Base-by-base conservation (phyloP, 2,113 vertebrate genomes). In the Connochaetes taurinus region DNA sequence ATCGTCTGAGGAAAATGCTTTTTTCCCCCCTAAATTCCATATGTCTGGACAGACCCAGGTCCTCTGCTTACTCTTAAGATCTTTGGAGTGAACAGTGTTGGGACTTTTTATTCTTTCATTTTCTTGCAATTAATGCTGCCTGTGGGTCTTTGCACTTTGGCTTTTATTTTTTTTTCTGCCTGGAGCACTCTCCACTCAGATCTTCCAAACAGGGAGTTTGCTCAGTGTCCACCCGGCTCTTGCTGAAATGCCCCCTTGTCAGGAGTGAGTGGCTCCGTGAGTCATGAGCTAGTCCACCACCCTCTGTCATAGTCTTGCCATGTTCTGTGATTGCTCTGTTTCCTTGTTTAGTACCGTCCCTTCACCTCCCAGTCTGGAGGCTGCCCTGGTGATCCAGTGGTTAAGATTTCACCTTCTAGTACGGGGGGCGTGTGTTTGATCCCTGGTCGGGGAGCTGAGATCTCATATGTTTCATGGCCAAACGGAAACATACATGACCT, bases 281-380 rank as follows among this genome's bases (percentile, higher is more conserved):
- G n/a, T 71, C 55, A 0, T 12, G 7, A 12, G 74, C 36, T 53
- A 4, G n/a, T 10, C 43, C 23, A 0, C n/a, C 14, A 7, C 3
- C 16, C 4, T 50, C 5, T 57, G n/a, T 7, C 53, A 6, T 57
- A 11, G 3, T 33, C 33, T 88, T 16, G 2, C 40, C 0, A 0
- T 29, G n/a, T 13, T 64, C 29, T 2, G 23, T 27, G 36, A 57
- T 67, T 16, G 67, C 47, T 43, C 9, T 55, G 43, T 62, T 58
- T 50, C 7, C 43, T 87, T 81, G 2, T 36, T 67, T 40, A 33
- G n/a, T 45, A 16, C 40, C 1, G 0, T 33, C 27, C 62, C 52
- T 55, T 87, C 29, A 8, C 13, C 17, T 71, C 4, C 3, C 4
- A 8, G 19, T 85, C 6, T 0, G 23, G 43, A 40, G 40, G 3